Base-by-base conservation (phyloP, 2,113 vertebrate species). In the Callorhinus ursinus region DNA sequence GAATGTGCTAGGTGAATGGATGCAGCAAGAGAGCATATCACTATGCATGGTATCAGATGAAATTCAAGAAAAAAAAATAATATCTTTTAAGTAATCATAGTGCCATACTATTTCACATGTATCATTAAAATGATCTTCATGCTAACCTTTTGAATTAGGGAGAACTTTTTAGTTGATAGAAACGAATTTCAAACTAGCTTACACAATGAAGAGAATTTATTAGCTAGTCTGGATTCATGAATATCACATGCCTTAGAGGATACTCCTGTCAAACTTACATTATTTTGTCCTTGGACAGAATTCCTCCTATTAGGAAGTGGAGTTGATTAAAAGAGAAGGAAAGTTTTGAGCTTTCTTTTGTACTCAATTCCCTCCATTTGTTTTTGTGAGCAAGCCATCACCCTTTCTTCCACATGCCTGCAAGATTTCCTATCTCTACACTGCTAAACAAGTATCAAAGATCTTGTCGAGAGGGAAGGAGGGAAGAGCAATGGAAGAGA, bases 151-250 rank as follows among this genome's bases (percentile, higher is more conserved):
- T 59, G 49, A 86, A 91, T 63, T 82, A 90, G 39, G 36, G 88
- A 90, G 55, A 90, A 39, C 12, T 76, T 90, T 86, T 79, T 39
- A 79, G 51, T 53, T 83, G 67, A 71, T n/a, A 95, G 79, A 95
- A 97, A 59, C 21, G 57, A n/a, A 92, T 87, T 95, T 96, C 69
- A 90, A 96, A 67, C 28, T 88, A 79, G 26, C 77, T 67, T 85
- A 79, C 21, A 74, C 14, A 67, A 87, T 74, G 36, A 94, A 96
- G 79, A 88, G 31, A 94, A 83, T 82, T 42, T 53, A 89, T 69
- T 95, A 79, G 74, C 51, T 74, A 9, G 7, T 72, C 67, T 76
- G 24, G 49, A 31, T 95, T 95, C 63, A 69, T 90, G 79, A 92
- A 92, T 96, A 80, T 94, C 72, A 92, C 84, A 76, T 88, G 80